Evolutionary conservation across 2,797 vertebrate genomes (phyloP).

Genomic region (Intellagama lesueurii): DNA sequence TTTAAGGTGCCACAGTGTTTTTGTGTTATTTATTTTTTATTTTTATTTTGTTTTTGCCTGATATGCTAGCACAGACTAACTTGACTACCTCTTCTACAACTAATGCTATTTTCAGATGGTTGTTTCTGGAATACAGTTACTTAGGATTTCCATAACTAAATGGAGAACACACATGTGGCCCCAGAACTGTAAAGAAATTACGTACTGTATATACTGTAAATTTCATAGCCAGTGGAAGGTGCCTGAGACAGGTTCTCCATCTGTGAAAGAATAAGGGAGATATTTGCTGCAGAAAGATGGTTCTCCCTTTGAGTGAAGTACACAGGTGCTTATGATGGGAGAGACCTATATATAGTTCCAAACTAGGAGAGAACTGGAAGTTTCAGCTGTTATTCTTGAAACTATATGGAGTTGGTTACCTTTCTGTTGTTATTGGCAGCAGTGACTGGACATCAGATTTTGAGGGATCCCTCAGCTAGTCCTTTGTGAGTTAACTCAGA

Average conservation of each 20-base stretch:
- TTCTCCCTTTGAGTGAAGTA: conserved; percentile 26
- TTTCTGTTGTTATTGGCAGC: neutral
- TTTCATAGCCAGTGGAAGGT: neutral
- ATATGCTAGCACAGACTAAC: no score
- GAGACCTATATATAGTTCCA: conserved; percentile 38
- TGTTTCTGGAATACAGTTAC: neutral
- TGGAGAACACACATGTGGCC: no score
- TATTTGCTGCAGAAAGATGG: conserved; percentile 8
- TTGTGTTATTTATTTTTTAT: no score
- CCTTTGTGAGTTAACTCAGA: neutral
- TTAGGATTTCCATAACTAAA: neutral
- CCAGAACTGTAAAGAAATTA: neutral
- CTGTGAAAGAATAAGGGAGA: conserved; percentile 21
- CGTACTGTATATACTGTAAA: neutral
- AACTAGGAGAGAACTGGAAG: neutral
- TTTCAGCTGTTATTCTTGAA: conserved; percentile 20
- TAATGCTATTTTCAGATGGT: no score
- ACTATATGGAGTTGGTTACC: neutral
- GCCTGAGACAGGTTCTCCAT: neutral
- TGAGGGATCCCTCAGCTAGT: no score
- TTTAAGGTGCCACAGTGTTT: no score
- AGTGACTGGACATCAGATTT: neutral
- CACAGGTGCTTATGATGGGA: conserved; percentile 31
- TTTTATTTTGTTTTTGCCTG: no score
- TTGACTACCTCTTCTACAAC: no score